Evolutionary conservation across 2,113 vertebrate genomes (phyloP).

Genomic region (Zingel zingel): DNA sequence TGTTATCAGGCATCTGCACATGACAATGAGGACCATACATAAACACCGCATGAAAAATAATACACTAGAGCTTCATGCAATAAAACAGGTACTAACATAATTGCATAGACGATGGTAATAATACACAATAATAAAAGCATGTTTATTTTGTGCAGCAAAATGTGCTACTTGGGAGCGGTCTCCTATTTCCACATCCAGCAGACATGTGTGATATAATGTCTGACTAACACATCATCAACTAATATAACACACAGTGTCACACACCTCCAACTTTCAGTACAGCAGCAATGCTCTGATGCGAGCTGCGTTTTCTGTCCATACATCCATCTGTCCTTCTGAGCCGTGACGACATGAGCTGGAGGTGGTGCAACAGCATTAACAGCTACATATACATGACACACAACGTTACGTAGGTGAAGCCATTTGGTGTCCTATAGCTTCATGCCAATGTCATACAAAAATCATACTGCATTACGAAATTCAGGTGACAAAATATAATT

Average conservation of each 20-base stretch:
- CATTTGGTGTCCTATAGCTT: conserved; percentile 1
- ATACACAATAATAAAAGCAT: background rate
- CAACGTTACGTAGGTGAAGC: background rate
- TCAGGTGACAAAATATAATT: background rate
- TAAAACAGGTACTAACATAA: too few relatives aligned
- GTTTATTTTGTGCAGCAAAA: background rate
- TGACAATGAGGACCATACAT: too few relatives aligned
- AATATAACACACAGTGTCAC: too few relatives aligned
- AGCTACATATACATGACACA: background rate
- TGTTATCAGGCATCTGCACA: too few relatives aligned
- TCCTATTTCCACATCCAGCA: too few relatives aligned
- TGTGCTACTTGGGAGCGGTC: too few relatives aligned
- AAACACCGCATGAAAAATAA: too few relatives aligned
- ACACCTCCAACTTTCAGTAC: too few relatives aligned
- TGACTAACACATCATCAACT: too few relatives aligned
- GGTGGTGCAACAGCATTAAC: background rate
- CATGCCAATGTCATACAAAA: conserved; percentile 7
- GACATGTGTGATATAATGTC: too few relatives aligned
- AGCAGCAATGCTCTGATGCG: too few relatives aligned
- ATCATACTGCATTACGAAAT: conserved; percentile 10
- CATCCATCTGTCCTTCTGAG: background rate
- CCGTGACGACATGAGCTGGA: background rate
- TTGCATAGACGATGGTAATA: background rate
- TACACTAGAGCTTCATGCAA: too few relatives aligned
- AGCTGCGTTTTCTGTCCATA: background rate